Percentiles rank a stretch among this genome's conserved stretches.
Evolutionary conservation across 2,888 invertebrate species (phyloP).

Genomic region (Dione juno): DNA sequence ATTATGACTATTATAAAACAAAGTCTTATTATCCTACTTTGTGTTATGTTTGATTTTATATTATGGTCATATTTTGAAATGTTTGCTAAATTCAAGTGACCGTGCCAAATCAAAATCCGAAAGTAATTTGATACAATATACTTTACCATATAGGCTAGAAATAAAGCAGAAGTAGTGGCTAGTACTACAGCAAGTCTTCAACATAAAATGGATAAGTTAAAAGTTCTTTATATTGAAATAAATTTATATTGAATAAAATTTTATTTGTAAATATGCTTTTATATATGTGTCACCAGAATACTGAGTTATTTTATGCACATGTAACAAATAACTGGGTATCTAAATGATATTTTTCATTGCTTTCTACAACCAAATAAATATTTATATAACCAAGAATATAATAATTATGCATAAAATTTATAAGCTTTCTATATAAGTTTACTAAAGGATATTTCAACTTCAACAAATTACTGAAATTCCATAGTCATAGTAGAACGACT

Average conservation of each 20-base stretch:
- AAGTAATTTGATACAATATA: constrained; percentile 8
- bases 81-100: background rate
- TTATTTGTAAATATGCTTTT: background rate
- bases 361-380: too few species aligned
- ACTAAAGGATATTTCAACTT: background rate
- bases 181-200: background rate
- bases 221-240: constrained; percentile 25
- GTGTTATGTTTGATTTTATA: too few species aligned
- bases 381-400: too few species aligned
- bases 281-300: background rate
- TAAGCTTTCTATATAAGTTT: background rate
- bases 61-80: background rate
- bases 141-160: constrained; percentile 1
- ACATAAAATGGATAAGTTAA: constrained; percentile 33
- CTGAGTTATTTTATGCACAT: too few species aligned
- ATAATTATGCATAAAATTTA: background rate
- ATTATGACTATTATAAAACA: too few species aligned
- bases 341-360: too few species aligned
- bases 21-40: too few species aligned
- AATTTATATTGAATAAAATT: constrained; percentile 9
- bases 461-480: background rate
- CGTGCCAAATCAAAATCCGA: background rate
- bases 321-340: too few species aligned
- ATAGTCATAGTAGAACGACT: too few species aligned
- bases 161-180: background rate